These are phyloP conservation scores for Arge pagana DNA, from an alignment of 2,888 invertebrate species.

Conservation along the genomic window DNA sequence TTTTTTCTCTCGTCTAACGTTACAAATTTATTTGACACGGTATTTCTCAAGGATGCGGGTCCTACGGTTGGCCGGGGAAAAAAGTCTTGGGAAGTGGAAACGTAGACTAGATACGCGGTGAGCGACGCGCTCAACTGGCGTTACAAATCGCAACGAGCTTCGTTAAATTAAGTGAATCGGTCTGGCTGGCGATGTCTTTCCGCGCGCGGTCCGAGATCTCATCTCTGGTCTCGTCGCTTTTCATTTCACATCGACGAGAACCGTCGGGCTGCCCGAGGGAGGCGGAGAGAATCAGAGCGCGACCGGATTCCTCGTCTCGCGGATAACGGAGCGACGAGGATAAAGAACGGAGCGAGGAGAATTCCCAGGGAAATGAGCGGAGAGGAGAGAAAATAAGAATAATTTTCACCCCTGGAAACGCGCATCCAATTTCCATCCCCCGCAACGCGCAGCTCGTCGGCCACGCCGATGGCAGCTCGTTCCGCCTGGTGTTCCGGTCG, in stretches of 20 bases:
- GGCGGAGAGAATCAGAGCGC: too few species aligned
- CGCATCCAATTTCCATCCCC: too few species aligned
- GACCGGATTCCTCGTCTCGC: too few species aligned
- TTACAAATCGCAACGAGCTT: not conserved
- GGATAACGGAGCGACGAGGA: slow-evolving; percentile 25
- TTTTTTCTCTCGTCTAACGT: slow-evolving; percentile 29
- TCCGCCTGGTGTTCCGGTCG: too few species aligned
- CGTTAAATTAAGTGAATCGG: not conserved
- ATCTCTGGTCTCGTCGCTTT: too few species aligned
- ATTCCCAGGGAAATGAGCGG: not conserved
- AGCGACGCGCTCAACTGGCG: slow-evolving; percentile 4
- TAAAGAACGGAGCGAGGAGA: slow-evolving; percentile 22
- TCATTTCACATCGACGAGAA: not conserved
- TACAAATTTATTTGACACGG: slow-evolving; percentile 31
- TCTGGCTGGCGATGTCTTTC: too few species aligned
- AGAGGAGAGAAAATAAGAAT: slow-evolving; percentile 28
- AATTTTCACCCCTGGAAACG: too few species aligned
- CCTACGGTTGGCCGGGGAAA: slow-evolving; percentile 7
- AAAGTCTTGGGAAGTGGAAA: not conserved
- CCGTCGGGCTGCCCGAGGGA: not conserved
- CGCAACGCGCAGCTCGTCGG: too few species aligned
- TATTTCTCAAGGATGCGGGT: slow-evolving; percentile 7
- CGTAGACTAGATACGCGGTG: not conserved
- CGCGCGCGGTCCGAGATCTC: too few species aligned
- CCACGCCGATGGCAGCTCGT: too few species aligned